Percentiles rank a stretch among this genome's conserved stretches.
These are phyloP conservation scores for Novumbra hubbsi DNA, from an alignment of 2,797 vertebrate species.

Conservation along the genomic window DNA sequence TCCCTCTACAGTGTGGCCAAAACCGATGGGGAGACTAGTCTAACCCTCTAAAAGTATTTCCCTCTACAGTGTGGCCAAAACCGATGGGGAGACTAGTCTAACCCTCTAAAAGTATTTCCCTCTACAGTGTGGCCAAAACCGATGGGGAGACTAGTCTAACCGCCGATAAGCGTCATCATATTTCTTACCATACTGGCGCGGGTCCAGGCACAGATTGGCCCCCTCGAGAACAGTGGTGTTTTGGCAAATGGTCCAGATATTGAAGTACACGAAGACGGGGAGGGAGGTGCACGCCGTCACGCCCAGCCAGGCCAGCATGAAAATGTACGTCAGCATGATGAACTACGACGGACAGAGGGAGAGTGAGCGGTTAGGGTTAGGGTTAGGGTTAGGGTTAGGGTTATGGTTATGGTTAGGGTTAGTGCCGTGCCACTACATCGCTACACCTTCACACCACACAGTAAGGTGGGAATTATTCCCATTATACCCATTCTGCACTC, in stretches of 20 bases:
- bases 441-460: background rate
- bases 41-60: too few species aligned
- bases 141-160: background rate
- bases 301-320: slow-evolving; percentile 98
- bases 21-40: too few species aligned
- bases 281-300: slow-evolving; percentile 96
- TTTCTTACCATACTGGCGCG: slow-evolving; percentile 91
- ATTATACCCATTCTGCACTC: background rate
- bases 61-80: background rate
- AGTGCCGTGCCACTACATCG: too few species aligned
- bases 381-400: background rate
- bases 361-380: background rate
- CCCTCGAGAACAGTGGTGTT: slow-evolving; percentile 87
- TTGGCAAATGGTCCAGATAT: slow-evolving; percentile 97
- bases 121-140: background rate
- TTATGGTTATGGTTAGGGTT: too few species aligned
- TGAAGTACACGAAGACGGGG: slow-evolving; percentile 98
- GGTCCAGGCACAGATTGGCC: slow-evolving; percentile 89
- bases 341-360: slow-evolving; percentile 77
- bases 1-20: too few species aligned
- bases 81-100: background rate
- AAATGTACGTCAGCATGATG: slow-evolving; percentile 99
- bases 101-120: background rate
- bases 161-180: background rate
- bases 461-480: background rate